Evolutionary conservation across 2,888 invertebrate genomes (phyloP).

Genomic region (Dermolepida albohirtum): DNA sequence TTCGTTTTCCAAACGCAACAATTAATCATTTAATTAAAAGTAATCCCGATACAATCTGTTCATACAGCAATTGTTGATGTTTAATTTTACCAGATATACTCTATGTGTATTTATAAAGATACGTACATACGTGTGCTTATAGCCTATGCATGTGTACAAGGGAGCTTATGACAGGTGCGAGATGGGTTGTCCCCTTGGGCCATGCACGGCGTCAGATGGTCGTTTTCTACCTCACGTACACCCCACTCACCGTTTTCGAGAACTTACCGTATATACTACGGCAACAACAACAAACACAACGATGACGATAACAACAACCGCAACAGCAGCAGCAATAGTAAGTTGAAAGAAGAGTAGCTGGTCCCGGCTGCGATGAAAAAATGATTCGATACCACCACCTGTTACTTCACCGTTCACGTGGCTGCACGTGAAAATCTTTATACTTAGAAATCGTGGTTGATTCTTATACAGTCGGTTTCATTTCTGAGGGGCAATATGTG

Average conservation of each 20-base stretch:
- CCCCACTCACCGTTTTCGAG: conserved; percentile 2
- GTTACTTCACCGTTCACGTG: conserved; percentile 29
- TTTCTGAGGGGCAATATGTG: no score
- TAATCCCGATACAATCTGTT: not conserved
- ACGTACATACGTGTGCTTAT: conserved; percentile 5
- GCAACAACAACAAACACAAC: conserved; percentile 7
- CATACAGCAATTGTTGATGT: conserved; percentile 12
- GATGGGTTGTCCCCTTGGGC: conserved; percentile 40
- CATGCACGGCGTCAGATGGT: conserved; percentile 42
- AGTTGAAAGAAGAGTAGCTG: not conserved
- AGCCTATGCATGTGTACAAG: conserved; percentile 3
- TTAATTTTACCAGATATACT: conserved; percentile 9
- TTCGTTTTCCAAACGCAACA: conserved; percentile 4
- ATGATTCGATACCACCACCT: conserved; percentile 37
- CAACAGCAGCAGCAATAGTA: conserved; percentile 1
- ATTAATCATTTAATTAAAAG: conserved; percentile 22
- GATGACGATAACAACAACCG: not conserved
- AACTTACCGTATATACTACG: not conserved
- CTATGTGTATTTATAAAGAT: not conserved
- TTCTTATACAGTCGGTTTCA: not conserved
- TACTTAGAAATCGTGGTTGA: conserved; percentile 14
- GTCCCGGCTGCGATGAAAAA: conserved; percentile 13
- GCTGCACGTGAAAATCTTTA: conserved; percentile 16
- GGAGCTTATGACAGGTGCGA: conserved; percentile 36
- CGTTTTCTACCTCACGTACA: conserved; percentile 18